Percentiles rank a stretch among this genome's conserved stretches.
These are phyloP conservation scores for Felis chaus DNA, from an alignment of 2,113 vertebrate genomes.

Conservation along the genomic window DNA sequence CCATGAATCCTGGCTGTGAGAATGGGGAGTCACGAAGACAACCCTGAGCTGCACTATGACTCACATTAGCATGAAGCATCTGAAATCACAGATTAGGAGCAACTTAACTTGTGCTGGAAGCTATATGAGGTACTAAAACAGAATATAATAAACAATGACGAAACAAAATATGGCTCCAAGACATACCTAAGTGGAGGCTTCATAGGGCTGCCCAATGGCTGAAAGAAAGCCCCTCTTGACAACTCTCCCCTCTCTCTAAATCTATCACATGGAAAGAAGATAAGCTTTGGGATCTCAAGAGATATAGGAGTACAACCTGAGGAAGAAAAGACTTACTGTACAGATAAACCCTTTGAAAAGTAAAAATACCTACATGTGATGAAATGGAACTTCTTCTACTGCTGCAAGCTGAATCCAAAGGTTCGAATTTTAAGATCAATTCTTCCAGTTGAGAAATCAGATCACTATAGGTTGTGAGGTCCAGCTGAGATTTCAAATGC, in stretches of 20 bases:
- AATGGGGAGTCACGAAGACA: background rate
- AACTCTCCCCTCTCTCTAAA: background rate
- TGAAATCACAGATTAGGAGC: background rate
- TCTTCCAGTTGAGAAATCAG: slow-evolving; percentile 91
- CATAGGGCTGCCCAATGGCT: background rate
- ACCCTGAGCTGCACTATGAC: background rate
- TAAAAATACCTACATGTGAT: slow-evolving; percentile 90
- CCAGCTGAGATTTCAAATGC: slow-evolving; percentile 92
- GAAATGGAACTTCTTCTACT: slow-evolving; percentile 98
- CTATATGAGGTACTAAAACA: background rate
- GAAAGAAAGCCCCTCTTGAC: background rate
- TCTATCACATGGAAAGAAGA: background rate
- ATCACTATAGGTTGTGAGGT: slow-evolving; percentile 84
- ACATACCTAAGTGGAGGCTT: background rate
- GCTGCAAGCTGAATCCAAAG: slow-evolving; percentile 95
- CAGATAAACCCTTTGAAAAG: background rate
- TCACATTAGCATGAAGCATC: background rate
- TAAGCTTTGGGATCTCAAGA: background rate
- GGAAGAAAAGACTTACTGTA: background rate
- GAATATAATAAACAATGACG: background rate
- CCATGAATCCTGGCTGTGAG: background rate
- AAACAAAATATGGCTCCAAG: background rate
- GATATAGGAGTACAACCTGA: background rate
- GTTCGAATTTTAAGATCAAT: slow-evolving; percentile 92
- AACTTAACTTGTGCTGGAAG: background rate